A percentile compares a stretch with the other conserved stretches of the same genome.
Conservation (phyloP, 2,113 vertebrate genomes). For the Erpornis zantholeuca region DNA sequence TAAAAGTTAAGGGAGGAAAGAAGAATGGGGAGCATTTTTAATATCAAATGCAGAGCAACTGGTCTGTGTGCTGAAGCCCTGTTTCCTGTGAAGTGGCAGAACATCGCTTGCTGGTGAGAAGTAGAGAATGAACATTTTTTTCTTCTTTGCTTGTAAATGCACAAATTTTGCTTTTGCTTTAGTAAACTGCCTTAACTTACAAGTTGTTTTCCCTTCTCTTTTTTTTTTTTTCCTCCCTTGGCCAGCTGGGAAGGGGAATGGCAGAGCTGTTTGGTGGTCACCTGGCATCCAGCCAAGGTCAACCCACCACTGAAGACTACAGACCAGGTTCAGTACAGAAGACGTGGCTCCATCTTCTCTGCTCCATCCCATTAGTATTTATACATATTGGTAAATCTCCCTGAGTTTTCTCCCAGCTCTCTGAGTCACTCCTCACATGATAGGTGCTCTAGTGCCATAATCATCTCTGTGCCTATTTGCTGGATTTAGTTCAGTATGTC, state of each 20-base stretch:
- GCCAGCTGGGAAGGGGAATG: background rate
- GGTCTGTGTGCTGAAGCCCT: accelerated
- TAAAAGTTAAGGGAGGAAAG: background rate
- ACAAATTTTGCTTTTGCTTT: background rate
- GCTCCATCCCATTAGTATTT: background rate
- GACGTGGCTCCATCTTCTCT: background rate
- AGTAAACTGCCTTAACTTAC: no score
- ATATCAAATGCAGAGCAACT: accelerated
- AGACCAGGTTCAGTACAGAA: accelerated
- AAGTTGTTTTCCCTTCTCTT: background rate
- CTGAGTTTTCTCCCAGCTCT: background rate
- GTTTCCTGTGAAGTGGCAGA: background rate
- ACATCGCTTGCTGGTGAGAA: accelerated
- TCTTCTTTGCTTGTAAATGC: background rate
- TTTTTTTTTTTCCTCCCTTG: background rate
- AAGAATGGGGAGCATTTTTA: background rate
- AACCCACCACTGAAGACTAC: background rate
- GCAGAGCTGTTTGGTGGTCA: background rate
- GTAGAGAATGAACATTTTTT: background rate
- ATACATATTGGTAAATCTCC: background rate
- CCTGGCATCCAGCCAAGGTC: background rate
- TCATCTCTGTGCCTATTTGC: background rate
- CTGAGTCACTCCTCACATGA: background rate
- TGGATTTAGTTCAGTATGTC: background rate
- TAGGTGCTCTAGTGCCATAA: background rate